Evolutionary conservation across 1,140 invertebrate species (phyloP), one percentile per base, ranked within the genome.

Genomic region (Teleogryllus occipitalis): DNA sequence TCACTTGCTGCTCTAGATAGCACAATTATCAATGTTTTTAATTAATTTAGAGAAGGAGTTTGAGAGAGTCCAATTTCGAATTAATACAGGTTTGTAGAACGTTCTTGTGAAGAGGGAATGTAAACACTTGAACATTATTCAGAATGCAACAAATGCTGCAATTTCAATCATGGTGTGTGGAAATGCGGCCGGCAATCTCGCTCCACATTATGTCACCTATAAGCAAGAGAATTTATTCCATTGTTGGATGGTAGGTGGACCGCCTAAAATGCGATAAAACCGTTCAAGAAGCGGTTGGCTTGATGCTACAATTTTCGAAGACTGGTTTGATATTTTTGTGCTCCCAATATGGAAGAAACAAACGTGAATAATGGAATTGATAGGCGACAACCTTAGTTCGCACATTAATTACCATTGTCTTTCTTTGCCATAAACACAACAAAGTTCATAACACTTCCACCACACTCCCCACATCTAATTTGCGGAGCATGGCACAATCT

Each of bases 151-250:
- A 18, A 84, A 84, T 78, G 46, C 81, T 76, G 27, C 54, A 27
- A 78, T 76, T 46, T 84, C 82, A 8, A 75, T 83, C 46, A 83
- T 83, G 82, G 18, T 82, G 47, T 81, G 81, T 79, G 81, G 82
- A 77, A 81, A 79, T 78, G 81, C 81, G n/a, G 79, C 65, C 15
- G 81, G 82, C 7, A 49, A 39, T 39, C 22, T 77, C 21, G 18
- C n/a, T n/a, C 76, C 76, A 12, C 76, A 21, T 14, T 77, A 77
- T 22, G 76, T 77, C 47, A 18, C n/a, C 76, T 77, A 77, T 47
- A 77, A 77, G 18, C 21, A 21, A 10, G 76, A 77, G 47, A 77
- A 47, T 39, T 39, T 77, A 12, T 77, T 18, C 18, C 21, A 77
- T 47, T 47, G n/a, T 47, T 77, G 76, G 76, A 77, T 47, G 47